A percentile compares a stretch with the other conserved stretches of the same genome.
Evolutionary conservation across 2,888 invertebrate genomes (phyloP).

Genomic region (Oxycera nigricornis): DNA sequence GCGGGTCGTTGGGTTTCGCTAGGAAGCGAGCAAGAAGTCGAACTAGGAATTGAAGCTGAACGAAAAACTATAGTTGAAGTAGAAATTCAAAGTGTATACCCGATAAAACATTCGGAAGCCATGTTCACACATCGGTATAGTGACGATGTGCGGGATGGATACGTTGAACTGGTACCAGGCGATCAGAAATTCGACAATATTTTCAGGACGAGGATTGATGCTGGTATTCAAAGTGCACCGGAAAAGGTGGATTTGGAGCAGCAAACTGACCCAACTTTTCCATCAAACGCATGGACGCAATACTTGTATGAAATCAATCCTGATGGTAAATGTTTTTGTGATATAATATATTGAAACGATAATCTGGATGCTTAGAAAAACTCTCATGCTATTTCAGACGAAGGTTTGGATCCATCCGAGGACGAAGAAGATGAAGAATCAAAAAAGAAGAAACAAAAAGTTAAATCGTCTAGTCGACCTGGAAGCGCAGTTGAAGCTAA

Average conservation of each 20-base stretch:
- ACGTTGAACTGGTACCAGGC: slow-evolving; percentile 69
- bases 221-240: slow-evolving; percentile 68
- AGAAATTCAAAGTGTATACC: slow-evolving; percentile 72
- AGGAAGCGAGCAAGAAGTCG: slow-evolving; percentile 73
- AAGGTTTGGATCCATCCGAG: slow-evolving; percentile 54
- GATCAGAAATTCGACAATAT: slow-evolving; percentile 67
- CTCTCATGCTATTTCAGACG: slow-evolving; percentile 50
- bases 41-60: slow-evolving; percentile 64
- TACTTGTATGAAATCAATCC: slow-evolving; percentile 64
- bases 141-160: slow-evolving; percentile 71
- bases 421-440: slow-evolving; percentile 52
- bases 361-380: not conserved
- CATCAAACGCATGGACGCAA: slow-evolving; percentile 74
- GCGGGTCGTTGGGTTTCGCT: slow-evolving; percentile 66
- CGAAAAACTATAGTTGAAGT: slow-evolving; percentile 70
- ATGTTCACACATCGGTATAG: slow-evolving; percentile 66
- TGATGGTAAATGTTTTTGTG: slow-evolving; percentile 26
- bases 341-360: not conserved
- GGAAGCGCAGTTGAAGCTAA: slow-evolving; percentile 47
- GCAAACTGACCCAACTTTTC: slow-evolving; percentile 74
- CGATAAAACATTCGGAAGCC: slow-evolving; percentile 61
- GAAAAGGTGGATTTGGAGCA: slow-evolving; percentile 62
- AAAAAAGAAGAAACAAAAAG: slow-evolving; percentile 52
- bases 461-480: slow-evolving; percentile 49
- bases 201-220: slow-evolving; percentile 66